A percentile compares a stretch with the other conserved stretches of the same genome.
phyloP scores from a whole-genome alignment of 2,888 invertebrate genomes.

The Oligia latruncula region DNA sequence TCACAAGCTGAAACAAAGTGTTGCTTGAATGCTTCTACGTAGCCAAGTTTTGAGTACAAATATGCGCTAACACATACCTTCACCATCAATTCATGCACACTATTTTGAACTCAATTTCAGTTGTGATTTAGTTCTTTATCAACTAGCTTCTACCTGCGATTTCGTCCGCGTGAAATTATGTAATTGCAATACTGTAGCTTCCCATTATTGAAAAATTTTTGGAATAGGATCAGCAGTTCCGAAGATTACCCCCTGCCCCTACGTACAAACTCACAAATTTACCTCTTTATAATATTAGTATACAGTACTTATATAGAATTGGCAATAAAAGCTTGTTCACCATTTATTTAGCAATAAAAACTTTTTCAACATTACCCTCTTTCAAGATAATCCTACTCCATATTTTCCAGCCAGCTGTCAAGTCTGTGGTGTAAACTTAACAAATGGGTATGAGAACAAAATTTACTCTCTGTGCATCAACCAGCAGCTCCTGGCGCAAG shows the following conservation, averaged over 20 bases:
- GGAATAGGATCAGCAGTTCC: neutral
- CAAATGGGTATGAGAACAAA: slow-evolving; percentile 67
- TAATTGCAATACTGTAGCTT: too few species aligned
- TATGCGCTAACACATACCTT: too few species aligned
- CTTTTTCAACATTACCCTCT: neutral
- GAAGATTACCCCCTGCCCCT: too few species aligned
- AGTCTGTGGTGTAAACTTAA: slow-evolving; percentile 71
- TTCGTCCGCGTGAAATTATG: too few species aligned
- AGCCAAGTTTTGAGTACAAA: too few species aligned
- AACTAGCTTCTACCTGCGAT: too few species aligned
- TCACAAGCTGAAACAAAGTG: too few species aligned
- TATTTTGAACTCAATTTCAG: neutral
- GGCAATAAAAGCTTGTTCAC: neutral
- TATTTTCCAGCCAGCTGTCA: slow-evolving; percentile 81
- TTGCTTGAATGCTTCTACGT: too few species aligned
- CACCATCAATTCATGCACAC: neutral
- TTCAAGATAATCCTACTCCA: slow-evolving; percentile 7
- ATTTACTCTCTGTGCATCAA: slow-evolving; percentile 72
- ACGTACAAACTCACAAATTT: neutral
- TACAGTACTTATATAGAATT: neutral
- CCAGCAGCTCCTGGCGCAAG: slow-evolving; percentile 72
- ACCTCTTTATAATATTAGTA: neutral
- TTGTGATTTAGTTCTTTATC: neutral
- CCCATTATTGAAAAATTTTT: too few species aligned
- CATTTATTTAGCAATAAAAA: too few species aligned